Evolutionary conservation across 2,888 invertebrate genomes (phyloP).

Genomic region (Scaptomyza flava): DNA sequence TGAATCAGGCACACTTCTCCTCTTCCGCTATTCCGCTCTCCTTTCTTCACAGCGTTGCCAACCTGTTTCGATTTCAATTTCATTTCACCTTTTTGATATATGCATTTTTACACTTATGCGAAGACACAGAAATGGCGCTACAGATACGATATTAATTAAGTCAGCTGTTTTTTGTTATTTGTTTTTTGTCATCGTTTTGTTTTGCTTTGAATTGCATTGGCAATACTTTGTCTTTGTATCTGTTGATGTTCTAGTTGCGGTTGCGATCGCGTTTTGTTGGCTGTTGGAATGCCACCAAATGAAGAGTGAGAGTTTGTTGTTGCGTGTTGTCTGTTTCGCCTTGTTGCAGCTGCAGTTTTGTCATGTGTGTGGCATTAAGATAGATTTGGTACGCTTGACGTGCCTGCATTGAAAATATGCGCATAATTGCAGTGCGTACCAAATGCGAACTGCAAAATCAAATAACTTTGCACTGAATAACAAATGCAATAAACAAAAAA

Average conservation of each 20-base stretch:
- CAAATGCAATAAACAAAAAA: background rate
- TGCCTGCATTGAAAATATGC: constrained; percentile 69
- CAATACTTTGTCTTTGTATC: constrained; percentile 26
- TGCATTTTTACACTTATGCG: background rate
- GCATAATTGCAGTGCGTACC: constrained; percentile 64
- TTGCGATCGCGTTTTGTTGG: constrained; percentile 15
- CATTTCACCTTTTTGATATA: constrained; percentile 46
- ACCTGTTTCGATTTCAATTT: constrained; percentile 67
- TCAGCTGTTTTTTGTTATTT: constrained; percentile 76
- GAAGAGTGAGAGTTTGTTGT: constrained; percentile 50
- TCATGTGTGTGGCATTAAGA: constrained; percentile 64
- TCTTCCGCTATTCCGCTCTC: background rate
- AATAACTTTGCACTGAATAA: constrained; percentile 11
- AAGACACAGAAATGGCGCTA: constrained; percentile 35
- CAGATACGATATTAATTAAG: constrained; percentile 29
- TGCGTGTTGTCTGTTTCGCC: constrained; percentile 47
- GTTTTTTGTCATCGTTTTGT: constrained; percentile 48
- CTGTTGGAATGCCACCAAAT: constrained; percentile 53
- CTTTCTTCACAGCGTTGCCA: constrained; percentile 18
- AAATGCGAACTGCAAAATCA: constrained; percentile 33
- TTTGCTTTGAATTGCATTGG: constrained; percentile 48
- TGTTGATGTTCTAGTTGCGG: constrained; percentile 52
- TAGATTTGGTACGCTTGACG: constrained; percentile 58
- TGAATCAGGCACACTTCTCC: constrained; percentile 4
- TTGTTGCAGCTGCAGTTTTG: constrained; percentile 68